These are phyloP conservation scores for Synaphobranchus kaupii DNA, from an alignment of 2,797 vertebrate species.

Conservation along the genomic window DNA sequence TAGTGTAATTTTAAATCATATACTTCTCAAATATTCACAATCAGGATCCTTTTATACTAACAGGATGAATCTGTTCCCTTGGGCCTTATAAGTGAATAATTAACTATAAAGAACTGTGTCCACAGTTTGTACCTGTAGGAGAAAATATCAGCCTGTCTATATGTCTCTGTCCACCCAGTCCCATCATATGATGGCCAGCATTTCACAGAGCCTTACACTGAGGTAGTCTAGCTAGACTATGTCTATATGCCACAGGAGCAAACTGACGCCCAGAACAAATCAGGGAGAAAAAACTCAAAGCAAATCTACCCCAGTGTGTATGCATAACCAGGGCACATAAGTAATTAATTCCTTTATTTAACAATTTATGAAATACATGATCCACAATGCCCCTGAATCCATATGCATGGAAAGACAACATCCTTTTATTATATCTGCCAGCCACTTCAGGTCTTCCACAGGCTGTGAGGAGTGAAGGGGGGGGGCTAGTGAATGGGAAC, in stretches of 20 bases:
- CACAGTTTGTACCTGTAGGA: background rate
- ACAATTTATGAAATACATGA: too few species aligned
- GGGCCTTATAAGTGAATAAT: background rate
- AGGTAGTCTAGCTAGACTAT: background rate
- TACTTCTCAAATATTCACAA: background rate
- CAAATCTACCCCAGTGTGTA: background rate
- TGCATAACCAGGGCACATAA: background rate
- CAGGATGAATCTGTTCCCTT: background rate
- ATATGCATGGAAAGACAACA: too few species aligned
- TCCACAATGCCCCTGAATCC: too few species aligned
- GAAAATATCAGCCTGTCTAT: background rate
- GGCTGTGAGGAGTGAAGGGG: too few species aligned
- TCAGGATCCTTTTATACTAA: background rate
- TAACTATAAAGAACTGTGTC: background rate
- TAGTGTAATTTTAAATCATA: background rate
- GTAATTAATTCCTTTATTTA: too few species aligned
- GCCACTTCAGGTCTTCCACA: too few species aligned
- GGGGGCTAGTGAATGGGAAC: too few species aligned
- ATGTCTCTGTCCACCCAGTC: background rate
- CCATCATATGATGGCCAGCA: background rate
- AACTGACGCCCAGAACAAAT: background rate
- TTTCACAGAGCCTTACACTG: background rate
- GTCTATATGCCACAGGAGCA: background rate
- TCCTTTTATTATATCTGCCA: too few species aligned
- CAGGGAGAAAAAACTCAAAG: background rate